Evolutionary conservation across 2,113 vertebrate species (phyloP), one percentile per base, ranked within the genome.

Genomic region (Artemisiospiza belli): DNA sequence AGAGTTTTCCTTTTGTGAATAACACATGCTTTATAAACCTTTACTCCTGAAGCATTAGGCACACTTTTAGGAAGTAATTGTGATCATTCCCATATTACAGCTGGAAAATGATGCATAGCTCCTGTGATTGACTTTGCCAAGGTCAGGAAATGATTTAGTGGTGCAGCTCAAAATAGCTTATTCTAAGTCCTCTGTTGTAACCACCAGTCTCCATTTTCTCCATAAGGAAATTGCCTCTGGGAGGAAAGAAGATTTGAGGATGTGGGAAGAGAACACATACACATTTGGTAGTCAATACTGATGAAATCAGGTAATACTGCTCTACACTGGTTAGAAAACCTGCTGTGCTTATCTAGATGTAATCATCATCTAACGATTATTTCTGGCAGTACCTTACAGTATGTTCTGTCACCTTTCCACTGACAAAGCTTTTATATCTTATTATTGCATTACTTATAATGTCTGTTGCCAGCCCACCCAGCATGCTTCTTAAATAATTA

Each of bases 71-170:
- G 47, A 86, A 25, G 37, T 73, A 94, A 85, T 87, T 66, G 59
- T 91, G 62, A 85, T 89, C 51, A 3, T 85, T 92, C 24, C n/a
- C 43, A 31, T 91, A 92, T 82, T 95, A 85, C 30, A 82, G 54
- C 24, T 91, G 55, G 84, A 97, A 95, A 95, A 84, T 90, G 74
- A 95, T 87, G 78, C 83, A 92, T 78, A 92, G 41, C 77, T 87
- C 39, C 58, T 51, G 30, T 87, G 82, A 95, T 82, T 97, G 94
- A 95, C 87, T 95, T 92, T 87, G 89, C 46, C 66, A 92, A 92
- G 87, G 89, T 96, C 89, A 85, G 78, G 37, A 90, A 91, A 87
- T 76, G 10, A 94, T 92, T 91, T 89, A 94, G 58, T 70, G 55
- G n/a, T 2, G 3, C 70, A 91, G 74, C 67, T 95, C 55, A 82